These are phyloP conservation scores for Neoarius graeffei DNA, from an alignment of 2,113 vertebrate species.

Conservation along the genomic window DNA sequence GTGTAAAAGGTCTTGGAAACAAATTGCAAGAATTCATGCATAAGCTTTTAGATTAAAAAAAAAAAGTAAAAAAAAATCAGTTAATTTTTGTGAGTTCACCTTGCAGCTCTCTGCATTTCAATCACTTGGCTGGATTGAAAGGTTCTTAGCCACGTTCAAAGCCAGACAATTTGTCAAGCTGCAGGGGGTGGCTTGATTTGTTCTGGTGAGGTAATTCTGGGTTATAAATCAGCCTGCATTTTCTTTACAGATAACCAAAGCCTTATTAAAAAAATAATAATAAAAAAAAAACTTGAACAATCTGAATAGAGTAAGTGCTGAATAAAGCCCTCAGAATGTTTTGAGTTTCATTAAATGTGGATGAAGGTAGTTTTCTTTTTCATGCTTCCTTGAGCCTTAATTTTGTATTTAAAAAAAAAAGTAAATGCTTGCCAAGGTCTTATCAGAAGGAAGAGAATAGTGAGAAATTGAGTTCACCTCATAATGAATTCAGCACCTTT, in stretches of 20 bases:
- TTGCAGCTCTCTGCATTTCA: background rate
- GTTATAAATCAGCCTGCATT: slow-evolving; percentile 43
- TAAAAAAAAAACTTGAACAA: background rate
- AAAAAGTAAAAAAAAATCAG: background rate
- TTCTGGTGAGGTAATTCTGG: slow-evolving; percentile 39
- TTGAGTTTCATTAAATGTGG: background rate
- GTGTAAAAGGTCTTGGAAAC: background rate
- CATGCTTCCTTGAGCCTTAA: background rate
- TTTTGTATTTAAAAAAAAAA: background rate
- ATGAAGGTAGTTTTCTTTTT: background rate
- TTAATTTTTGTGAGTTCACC: background rate
- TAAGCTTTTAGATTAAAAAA: background rate
- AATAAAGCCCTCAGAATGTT: slow-evolving; percentile 22
- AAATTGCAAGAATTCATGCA: background rate
- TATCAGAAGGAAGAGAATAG: slow-evolving; percentile 35
- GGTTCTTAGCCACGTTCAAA: slow-evolving; percentile 24
- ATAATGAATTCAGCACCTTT: slow-evolving; percentile 44
- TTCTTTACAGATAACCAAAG: slow-evolving; percentile 1
- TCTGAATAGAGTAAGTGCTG: background rate
- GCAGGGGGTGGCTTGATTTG: slow-evolving; percentile 35
- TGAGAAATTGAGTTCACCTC: slow-evolving; percentile 28
- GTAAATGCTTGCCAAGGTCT: slow-evolving; percentile 21
- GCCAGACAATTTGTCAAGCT: slow-evolving; percentile 16
- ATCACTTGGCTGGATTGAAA: slow-evolving; percentile 6
- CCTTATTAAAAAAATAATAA: background rate